Conservation (phyloP, 2,888 invertebrate genomes). For the Limnephilus auricula region DNA sequence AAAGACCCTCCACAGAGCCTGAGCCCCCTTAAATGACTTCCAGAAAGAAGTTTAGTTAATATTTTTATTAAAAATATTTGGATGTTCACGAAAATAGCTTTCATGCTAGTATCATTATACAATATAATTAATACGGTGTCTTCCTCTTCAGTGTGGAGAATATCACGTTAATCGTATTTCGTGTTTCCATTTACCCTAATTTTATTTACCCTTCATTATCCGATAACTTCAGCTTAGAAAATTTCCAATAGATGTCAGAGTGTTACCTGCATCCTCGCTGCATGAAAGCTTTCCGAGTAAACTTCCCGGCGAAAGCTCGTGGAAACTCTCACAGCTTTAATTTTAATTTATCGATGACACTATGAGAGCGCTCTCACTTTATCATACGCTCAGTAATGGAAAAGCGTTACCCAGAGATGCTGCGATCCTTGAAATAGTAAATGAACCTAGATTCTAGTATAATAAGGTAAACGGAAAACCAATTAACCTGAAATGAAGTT, state of each 20-base stretch:
- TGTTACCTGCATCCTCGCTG: neutral
- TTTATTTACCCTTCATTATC: neutral
- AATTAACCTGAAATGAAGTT: neutral
- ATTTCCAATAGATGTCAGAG: slow-evolving; percentile 27
- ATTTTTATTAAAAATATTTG: neutral
- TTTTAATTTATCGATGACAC: slow-evolving; percentile 30
- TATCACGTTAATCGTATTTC: neutral
- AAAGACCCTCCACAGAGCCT: neutral
- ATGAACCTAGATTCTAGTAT: neutral
- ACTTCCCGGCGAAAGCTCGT: slow-evolving; percentile 12
- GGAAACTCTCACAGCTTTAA: neutral
- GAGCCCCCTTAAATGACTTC: neutral
- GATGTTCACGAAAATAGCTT: neutral
- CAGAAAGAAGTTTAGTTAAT: no score
- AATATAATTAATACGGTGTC: neutral
- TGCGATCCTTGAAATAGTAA: neutral
- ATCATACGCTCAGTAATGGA: slow-evolving; percentile 14
- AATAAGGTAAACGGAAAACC: neutral
- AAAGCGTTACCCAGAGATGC: neutral
- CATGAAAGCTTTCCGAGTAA: slow-evolving; percentile 17
- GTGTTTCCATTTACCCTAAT: neutral
- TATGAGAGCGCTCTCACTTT: slow-evolving; percentile 2
- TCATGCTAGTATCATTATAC: neutral
- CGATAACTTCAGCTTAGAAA: neutral
- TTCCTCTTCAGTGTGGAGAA: neutral